A percentile compares a stretch with the other conserved stretches of the same genome.
Evolutionary conservation across 2,888 invertebrate species (phyloP).

Genomic region (Rhagonycha lutea): DNA sequence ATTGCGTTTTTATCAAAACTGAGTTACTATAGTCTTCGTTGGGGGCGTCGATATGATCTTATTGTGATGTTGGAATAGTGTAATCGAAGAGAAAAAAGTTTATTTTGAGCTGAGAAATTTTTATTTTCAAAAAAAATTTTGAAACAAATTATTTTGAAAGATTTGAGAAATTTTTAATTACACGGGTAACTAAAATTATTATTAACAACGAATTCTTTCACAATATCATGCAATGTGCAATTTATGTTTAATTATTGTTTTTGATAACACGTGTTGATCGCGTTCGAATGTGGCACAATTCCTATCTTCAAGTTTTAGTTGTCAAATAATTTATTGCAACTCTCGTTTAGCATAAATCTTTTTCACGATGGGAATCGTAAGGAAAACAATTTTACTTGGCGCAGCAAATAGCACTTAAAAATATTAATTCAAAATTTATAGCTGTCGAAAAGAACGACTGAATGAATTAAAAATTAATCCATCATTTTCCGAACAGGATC

Average conservation of each 20-base stretch:
- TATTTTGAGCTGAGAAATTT: neutral
- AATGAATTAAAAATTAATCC: neutral
- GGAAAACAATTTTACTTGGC: too few relatives aligned
- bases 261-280: neutral
- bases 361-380: too few relatives aligned
- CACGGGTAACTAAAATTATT: neutral
- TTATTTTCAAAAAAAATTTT: neutral
- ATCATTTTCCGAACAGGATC: neutral
- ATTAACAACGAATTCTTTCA: neutral
- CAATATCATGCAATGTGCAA: neutral
- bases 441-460: neutral
- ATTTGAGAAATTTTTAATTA: neutral
- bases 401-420: neutral
- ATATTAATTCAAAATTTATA: neutral
- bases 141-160: too few relatives aligned
- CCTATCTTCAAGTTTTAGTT: neutral
- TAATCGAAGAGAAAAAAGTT: neutral
- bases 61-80: slow-evolving; percentile 21
- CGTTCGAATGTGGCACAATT: neutral
- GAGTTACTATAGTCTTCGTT: too few relatives aligned
- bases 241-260: neutral
- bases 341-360: neutral
- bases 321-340: neutral
- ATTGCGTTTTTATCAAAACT: too few relatives aligned
- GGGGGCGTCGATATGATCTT: too few relatives aligned